A percentile compares a stretch with the other conserved stretches of the same genome.
phyloP scores from a whole-genome alignment of 1,140 invertebrate species.

The Procambarus virginalis region DNA sequence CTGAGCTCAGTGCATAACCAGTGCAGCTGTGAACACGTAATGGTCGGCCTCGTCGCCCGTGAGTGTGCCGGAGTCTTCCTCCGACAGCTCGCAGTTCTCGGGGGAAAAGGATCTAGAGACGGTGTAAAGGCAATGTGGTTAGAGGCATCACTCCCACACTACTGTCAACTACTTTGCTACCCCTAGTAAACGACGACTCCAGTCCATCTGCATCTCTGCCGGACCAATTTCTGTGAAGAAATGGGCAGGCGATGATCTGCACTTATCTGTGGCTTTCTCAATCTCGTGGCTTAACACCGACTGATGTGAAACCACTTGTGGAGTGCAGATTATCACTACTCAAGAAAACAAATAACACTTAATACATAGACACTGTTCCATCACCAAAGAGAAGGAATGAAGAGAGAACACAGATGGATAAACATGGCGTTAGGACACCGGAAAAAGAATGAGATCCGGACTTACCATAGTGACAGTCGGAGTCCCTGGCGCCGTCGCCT shows the following conservation, averaged over 20 bases:
- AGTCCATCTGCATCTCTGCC: no score
- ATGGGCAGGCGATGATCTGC: no score
- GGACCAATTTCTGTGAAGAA: no score
- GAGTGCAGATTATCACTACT: not conserved
- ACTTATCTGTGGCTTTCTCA: no score
- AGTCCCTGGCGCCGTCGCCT: constrained; percentile 71
- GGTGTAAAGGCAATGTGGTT: not conserved
- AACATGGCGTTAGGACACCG: not conserved
- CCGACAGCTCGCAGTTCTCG: constrained; percentile 55
- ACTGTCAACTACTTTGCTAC: not conserved
- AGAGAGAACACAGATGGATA: not conserved
- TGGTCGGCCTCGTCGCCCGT: not conserved
- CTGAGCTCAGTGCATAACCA: no score
- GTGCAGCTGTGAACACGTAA: not conserved
- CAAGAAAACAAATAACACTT: not conserved
- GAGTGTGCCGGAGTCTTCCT: constrained; percentile 21
- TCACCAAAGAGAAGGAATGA: not conserved
- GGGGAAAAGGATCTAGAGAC: constrained; percentile 35
- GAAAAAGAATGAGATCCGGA: not conserved
- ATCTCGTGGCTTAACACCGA: no score
- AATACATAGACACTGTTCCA: not conserved
- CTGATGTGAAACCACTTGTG: no score
- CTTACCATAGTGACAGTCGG: constrained; percentile 39
- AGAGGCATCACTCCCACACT: not conserved
- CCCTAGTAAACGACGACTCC: not conserved